Evolutionary conservation across 1,140 invertebrate genomes (phyloP), one percentile per base, ranked within the genome.

Genomic region (Leptinotarsa texana): DNA sequence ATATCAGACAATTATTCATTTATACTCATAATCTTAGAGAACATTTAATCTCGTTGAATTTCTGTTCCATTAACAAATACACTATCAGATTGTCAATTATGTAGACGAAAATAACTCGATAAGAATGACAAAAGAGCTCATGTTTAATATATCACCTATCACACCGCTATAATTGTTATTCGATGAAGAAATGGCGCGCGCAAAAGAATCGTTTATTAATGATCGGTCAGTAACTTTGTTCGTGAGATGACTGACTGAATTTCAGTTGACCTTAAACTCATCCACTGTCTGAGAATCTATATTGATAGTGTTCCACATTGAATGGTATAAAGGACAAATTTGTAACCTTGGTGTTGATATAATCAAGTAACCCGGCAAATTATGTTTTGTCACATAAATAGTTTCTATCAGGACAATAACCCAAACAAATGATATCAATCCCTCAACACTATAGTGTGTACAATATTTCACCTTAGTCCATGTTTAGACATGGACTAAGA

Each of bases 161-260:
- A 42, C 33, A 42, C 8, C n/a, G 51, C 15, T 57, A 2, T 15
- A n/a, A 18, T 57, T 57, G n/a, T 57, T 57, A 57, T 57, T 57
- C 51, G n/a, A 57, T n/a, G 51, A 57, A 57, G 15, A 0, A 6
- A 57, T 57, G 15, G 51, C n/a, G 51, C 1, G 51, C 51, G 51
- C 17, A n/a, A 18, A 57, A 57, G 51, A n/a, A 57, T 57, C 51
- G n/a, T 3, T 57, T 57, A 57, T 17, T 57, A 15, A 57, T 57
- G 51, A 57, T 57, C 51, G 51, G 51, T 57, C 51, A 57, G 51
- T 57, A 15, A 57, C 51, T 17, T 57, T 8, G 51, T 57, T 15
- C 51, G n/a, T 57, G 51, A 57, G n/a, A 57, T 57, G 51, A 57
- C 13, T 57, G 51, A 57, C n/a, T 57, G 51, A 57, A 15, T 57